A percentile compares a stretch with the other conserved stretches of the same genome.
phyloP scores from a whole-genome alignment of 2,113 vertebrate species.

The Hyperoodon ampullatus region DNA sequence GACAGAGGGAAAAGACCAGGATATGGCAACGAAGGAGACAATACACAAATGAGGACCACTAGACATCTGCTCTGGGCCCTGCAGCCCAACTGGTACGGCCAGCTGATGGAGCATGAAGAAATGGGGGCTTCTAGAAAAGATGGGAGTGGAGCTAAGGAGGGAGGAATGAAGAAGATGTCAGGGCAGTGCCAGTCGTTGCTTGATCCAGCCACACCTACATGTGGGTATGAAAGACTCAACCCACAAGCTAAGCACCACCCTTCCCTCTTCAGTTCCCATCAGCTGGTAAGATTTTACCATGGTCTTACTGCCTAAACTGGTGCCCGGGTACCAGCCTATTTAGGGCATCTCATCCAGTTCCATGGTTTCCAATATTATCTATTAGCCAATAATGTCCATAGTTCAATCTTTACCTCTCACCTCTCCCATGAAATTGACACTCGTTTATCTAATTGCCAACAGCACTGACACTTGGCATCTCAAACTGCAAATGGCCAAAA shows the following conservation, averaged over 20 bases:
- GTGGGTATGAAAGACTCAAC: neutral
- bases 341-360: neutral
- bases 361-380: neutral
- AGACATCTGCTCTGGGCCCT: too few relatives aligned
- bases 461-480: neutral
- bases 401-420: neutral
- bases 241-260: neutral
- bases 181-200: neutral
- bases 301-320: neutral
- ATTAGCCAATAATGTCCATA: neutral
- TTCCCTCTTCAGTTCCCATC: neutral
- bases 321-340: too few relatives aligned
- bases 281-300: neutral
- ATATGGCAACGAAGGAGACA: neutral
- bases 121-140: neutral
- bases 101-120: neutral
- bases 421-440: neutral
- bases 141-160: neutral
- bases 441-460: neutral
- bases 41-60: neutral
- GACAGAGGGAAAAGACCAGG: neutral
- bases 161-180: neutral
- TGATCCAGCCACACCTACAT: neutral
- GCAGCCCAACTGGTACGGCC: neutral
- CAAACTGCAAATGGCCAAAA: neutral